Conservation (phyloP, 2,797 vertebrate species). For the Acrossocheilus wenchowensis region DNA sequence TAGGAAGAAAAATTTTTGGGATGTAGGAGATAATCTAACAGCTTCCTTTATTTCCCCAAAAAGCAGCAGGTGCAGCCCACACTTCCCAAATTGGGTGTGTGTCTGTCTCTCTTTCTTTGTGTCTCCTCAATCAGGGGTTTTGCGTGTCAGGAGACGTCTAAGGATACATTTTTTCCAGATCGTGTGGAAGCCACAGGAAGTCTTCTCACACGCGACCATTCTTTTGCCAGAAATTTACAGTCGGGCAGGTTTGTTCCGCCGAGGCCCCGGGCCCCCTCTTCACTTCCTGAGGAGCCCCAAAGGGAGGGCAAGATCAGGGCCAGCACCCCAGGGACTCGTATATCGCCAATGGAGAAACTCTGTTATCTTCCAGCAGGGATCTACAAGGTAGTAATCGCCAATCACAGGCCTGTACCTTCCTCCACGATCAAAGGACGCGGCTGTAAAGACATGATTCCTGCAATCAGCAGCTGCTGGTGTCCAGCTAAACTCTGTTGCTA, state of each 20-base stretch:
- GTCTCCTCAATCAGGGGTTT: slow-evolving; percentile 68
- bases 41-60: slow-evolving; percentile 59
- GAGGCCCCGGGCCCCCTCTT: slow-evolving; percentile 67
- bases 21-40: slow-evolving; percentile 63
- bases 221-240: slow-evolving; percentile 75
- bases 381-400: slow-evolving; percentile 59
- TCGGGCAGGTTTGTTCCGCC: slow-evolving; percentile 67
- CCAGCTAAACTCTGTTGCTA: slow-evolving; percentile 2
- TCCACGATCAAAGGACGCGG: slow-evolving; percentile 55
- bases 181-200: slow-evolving; percentile 78
- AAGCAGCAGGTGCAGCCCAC: slow-evolving; percentile 78
- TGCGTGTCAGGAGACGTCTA: slow-evolving; percentile 79
- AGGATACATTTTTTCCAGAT: slow-evolving; percentile 84
- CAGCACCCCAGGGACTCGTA: slow-evolving; percentile 56
- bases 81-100: slow-evolving; percentile 43
- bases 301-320: slow-evolving; percentile 69
- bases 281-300: slow-evolving; percentile 76
- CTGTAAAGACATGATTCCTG: slow-evolving; percentile 15
- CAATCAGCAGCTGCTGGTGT: slow-evolving; percentile 51
- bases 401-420: slow-evolving; percentile 65
- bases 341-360: slow-evolving; percentile 63
- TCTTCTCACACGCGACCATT: slow-evolving; percentile 83
- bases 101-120: slow-evolving; percentile 45
- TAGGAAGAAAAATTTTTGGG: slow-evolving; percentile 58
- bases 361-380: slow-evolving; percentile 59